Evolutionary conservation across 2,888 invertebrate genomes (phyloP), one percentile per base, ranked within the genome.

Genomic region (Philaethria dido): DNA sequence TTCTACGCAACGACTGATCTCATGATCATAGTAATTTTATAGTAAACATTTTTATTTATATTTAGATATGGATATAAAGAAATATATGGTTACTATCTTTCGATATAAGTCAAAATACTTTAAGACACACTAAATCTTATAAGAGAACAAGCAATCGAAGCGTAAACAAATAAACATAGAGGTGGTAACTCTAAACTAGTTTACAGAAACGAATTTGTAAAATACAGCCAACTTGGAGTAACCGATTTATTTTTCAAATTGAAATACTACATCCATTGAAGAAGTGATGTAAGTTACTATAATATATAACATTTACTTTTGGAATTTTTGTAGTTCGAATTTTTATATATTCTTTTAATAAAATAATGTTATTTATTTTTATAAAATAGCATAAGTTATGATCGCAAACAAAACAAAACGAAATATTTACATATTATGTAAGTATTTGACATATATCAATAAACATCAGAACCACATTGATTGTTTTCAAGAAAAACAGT

Each of bases 121-220:
- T 50, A 25, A n/a, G n/a, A 14, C 25, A 11, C 8, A 8, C 9
- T 33, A 16, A 25, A 44, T 25, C n/a, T 59, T 59, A 44, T 13
- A 42, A 59, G n/a, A 42, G 13, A 44, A 57, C 11, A 42, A 22
- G 42, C 44, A 57, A 42, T 39, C 20, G 25, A 59, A 59, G 11
- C 59, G n/a, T 42, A 45, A 44, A 45, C 60, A 45, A 60, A 60
- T 45, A 45, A 60, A 60, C 29, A 60, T 45, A 29, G 60, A 60
- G 45, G 60, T 45, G 60, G 33, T 18, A 60, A 60, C 29, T 25
- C 14, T 16, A 18, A 60, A 60, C 60, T 60, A 60, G 60, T 60
- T 60, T 60, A 16, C 60, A 45, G 55, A 39, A 39, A 22, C 55
- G 42, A 57, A 42, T 42, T 57, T 36, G 14, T 57, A 57, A 57